A percentile compares a stretch with the other conserved stretches of the same genome.
These are phyloP conservation scores for Dromiciops gliroides DNA, from an alignment of 2,113 vertebrate genomes.

Conservation along the genomic window DNA sequence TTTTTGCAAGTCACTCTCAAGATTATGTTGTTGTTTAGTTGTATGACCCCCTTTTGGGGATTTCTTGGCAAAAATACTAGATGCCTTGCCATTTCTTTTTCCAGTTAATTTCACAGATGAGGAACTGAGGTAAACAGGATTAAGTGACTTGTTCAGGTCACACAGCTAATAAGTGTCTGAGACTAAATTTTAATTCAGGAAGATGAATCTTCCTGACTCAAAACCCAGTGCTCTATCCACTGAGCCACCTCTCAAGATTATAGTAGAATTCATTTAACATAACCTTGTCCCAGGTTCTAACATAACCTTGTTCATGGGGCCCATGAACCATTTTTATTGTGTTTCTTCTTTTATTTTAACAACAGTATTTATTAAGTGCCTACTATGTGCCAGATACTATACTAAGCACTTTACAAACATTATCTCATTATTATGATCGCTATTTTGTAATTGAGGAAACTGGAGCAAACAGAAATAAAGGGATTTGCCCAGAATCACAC, in stretches of 20 bases:
- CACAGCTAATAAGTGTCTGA: not conserved
- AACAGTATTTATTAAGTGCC: not conserved
- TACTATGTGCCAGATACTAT: not conserved
- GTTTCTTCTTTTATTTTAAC: not conserved
- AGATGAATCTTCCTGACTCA: too few species aligned
- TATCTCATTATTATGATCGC: not conserved
- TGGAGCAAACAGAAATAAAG: not conserved
- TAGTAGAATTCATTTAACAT: not conserved
- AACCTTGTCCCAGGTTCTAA: not conserved
- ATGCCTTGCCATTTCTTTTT: not conserved
- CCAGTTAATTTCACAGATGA: not conserved
- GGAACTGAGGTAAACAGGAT: not conserved
- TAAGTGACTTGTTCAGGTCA: not conserved
- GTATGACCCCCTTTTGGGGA: not conserved
- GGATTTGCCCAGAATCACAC: slow-evolving; percentile 16
- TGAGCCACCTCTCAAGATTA: not conserved
- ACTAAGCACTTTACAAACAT: not conserved
- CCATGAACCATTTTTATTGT: not conserved
- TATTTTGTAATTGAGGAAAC: not conserved
- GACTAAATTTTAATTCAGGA: not conserved
- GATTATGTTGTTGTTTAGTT: not conserved
- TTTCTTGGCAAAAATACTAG: not conserved
- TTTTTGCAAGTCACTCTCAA: not conserved
- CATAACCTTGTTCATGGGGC: not conserved
- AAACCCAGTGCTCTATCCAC: too few species aligned